phyloP scores from a whole-genome alignment of 2,888 invertebrate genomes.

The Dynastes tityus region DNA sequence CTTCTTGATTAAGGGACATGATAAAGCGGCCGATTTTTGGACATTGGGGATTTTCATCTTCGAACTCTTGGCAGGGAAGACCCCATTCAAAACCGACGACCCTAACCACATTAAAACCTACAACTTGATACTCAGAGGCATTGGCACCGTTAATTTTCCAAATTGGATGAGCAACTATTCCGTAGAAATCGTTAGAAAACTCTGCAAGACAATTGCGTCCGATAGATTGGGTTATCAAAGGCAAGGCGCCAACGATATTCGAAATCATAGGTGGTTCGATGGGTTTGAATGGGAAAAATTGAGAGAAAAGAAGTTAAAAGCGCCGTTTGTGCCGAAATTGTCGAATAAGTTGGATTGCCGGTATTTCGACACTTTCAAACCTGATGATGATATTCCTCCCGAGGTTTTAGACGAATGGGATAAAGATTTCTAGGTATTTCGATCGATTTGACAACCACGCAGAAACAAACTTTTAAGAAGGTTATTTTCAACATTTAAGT shows the following conservation, averaged over 20 bases:
- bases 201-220: constrained; percentile 86
- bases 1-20: constrained; percentile 87
- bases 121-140: constrained; percentile 91
- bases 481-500: no score
- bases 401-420: constrained; percentile 76
- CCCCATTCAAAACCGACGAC: constrained; percentile 84
- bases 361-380: constrained; percentile 90
- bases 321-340: constrained; percentile 82
- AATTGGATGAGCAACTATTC: constrained; percentile 83
- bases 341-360: constrained; percentile 79
- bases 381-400: constrained; percentile 84
- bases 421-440: constrained; percentile 22
- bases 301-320: constrained; percentile 77
- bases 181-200: constrained; percentile 85
- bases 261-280: constrained; percentile 92
- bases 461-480: no score
- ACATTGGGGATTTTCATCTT: constrained; percentile 90
- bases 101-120: constrained; percentile 95
- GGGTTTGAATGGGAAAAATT: constrained; percentile 93
- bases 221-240: constrained; percentile 92
- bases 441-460: no score
- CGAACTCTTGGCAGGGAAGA: constrained; percentile 88
- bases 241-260: constrained; percentile 88
- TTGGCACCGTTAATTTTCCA: constrained; percentile 88
- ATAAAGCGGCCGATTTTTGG: constrained; percentile 94